Evolutionary conservation across 2,888 invertebrate species (phyloP), one percentile per base, ranked within the genome.

Genomic region (Melanchra persicariae): DNA sequence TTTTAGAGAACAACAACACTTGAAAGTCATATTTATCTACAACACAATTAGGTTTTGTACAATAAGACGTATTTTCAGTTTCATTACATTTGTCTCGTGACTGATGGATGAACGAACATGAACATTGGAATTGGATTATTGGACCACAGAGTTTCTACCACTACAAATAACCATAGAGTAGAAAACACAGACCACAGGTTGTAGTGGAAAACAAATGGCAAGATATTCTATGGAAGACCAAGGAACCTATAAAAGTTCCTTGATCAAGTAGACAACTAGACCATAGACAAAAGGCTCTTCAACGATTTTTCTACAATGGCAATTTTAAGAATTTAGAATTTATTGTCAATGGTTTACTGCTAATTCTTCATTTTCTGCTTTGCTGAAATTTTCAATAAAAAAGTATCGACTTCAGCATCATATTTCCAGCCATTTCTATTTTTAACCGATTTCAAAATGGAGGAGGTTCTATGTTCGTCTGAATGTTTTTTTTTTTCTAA

Each of bases 31-130:
- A 70, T 40, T 65, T 68, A 77, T 72, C 65, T 70, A 79, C 70
- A 79, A 66, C 66, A 81, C 69, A 78, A 75, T 74, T 59, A 77
- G 61, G 70, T 63, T 63, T 67, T 54, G 64, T 78, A 59, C 45
- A 64, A 34, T 74, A 80, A 83, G 70, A 83, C 73, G 74, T 85
- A 85, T 86, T 86, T 85, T 78, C 40, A 66, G 81, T 85, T 83
- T 72, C 79, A 74, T 68, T 82, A 78, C 79, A 83, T 84, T 85
- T 83, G 81, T 84, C 87, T 87, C 87, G 87, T 87, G 89, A 88
- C 87, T 73, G 69, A 45, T 19, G 73, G 76, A 68, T 55, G 69
- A 77, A 69, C 62, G 65, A 34, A 19, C 40, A 40, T 40, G 47
- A 49, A 49, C 49, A 49, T 40, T 40, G 15, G 40, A 40, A n/a